phyloP scores from a whole-genome alignment of 2,888 invertebrate species.

The Agrotis segetum region DNA sequence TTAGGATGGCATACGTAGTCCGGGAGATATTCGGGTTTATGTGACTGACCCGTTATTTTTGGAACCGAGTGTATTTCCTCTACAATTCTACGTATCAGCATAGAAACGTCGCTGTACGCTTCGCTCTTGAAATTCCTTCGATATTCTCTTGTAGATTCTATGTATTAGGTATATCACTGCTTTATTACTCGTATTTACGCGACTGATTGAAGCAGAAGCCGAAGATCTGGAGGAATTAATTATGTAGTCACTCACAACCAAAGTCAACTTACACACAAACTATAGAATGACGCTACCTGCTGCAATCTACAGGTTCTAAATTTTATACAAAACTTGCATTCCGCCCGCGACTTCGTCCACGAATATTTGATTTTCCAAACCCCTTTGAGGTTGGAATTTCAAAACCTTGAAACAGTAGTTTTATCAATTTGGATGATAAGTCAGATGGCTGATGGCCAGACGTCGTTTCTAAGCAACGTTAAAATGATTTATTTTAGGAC shows the following conservation, averaged over 20 bases:
- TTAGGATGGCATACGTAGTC: no score
- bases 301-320: no score
- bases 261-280: background rate
- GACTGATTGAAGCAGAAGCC: background rate
- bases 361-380: no score
- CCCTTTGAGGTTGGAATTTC: no score
- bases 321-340: no score
- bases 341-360: no score
- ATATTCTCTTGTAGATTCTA: background rate
- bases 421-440: background rate
- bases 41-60: no score
- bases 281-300: background rate
- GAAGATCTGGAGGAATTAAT: background rate
- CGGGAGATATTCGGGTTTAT: no score
- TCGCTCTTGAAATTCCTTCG: background rate
- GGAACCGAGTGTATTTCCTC: no score
- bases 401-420: no score
- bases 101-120: background rate
- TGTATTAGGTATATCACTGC: background rate
- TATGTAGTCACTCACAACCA: no score
- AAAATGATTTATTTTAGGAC: background rate
- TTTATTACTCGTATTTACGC: background rate
- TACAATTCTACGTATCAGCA: background rate
- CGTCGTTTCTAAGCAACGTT: background rate
- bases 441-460: background rate